A percentile compares a stretch with the other conserved stretches of the same genome.
Evolutionary conservation across 2,888 invertebrate genomes (phyloP).

Genomic region (Agrotis puta): DNA sequence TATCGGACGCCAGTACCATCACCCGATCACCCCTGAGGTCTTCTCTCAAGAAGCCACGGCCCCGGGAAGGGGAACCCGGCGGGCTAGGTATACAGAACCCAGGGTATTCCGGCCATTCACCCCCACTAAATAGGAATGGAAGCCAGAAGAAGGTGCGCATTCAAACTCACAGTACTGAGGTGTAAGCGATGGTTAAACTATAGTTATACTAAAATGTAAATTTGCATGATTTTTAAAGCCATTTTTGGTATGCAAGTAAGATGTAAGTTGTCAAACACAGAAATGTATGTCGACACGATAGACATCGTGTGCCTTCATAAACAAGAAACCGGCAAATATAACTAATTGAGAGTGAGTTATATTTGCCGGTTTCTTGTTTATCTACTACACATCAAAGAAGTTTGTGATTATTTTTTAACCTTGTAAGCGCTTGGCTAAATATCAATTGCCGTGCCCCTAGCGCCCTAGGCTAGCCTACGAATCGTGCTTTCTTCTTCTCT

Average conservation of each 20-base stretch:
- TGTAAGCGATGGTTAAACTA: conserved; percentile 82
- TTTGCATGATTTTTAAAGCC: neutral
- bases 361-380: no score
- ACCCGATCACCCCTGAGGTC: conserved; percentile 91
- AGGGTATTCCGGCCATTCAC: conserved; percentile 95
- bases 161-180: conserved; percentile 97
- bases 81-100: conserved; percentile 96
- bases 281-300: no score
- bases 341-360: no score
- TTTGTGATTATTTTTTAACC: no score
- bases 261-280: no score
- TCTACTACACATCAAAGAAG: no score
- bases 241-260: conserved; percentile 20
- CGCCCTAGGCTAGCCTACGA: no score
- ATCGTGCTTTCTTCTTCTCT: no score
- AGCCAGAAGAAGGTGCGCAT: conserved; percentile 97
- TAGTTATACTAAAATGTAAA: conserved; percentile 23
- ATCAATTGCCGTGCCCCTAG: no score
- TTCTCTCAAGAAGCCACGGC: conserved; percentile 95
- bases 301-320: no score
- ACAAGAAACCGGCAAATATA: no score
- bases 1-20: conserved; percentile 64
- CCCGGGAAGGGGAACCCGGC: conserved; percentile 86
- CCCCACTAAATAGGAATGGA: conserved; percentile 95
- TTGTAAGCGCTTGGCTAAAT: no score